These are phyloP conservation scores for Drosophila pectinifera DNA, from an alignment of 1,140 invertebrate species.

Conservation along the genomic window DNA sequence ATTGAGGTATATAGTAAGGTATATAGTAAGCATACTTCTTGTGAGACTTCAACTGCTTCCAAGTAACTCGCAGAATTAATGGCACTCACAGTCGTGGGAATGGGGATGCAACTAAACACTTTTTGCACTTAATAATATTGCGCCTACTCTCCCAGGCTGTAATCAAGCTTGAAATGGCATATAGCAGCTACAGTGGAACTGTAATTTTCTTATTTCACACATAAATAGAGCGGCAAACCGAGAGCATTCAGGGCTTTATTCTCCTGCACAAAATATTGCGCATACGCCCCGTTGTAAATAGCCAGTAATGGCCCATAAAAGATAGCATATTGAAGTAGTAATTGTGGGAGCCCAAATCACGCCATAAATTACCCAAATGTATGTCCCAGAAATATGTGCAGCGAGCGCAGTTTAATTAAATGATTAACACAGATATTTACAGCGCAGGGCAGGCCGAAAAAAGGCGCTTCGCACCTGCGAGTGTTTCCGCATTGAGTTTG, in stretches of 20 bases:
- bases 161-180: not conserved
- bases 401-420: constrained; percentile 75
- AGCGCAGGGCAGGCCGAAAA: constrained; percentile 36
- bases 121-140: not conserved
- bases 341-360: constrained; percentile 40
- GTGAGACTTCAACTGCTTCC: not conserved
- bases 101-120: too few relatives aligned
- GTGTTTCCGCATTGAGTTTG: constrained; percentile 50
- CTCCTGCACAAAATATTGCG: constrained; percentile 13
- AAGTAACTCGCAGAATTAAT: not conserved
- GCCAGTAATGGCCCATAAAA: constrained; percentile 49
- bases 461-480: constrained; percentile 36
- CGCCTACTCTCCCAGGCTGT: not conserved
- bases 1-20: too few relatives aligned
- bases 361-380: constrained; percentile 58
- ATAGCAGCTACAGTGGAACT: not conserved
- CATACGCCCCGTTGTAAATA: constrained; percentile 42
- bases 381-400: constrained; percentile 38
- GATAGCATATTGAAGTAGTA: constrained; percentile 49
- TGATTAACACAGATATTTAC: constrained; percentile 82
- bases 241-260: constrained; percentile 9
- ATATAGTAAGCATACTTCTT: too few relatives aligned
- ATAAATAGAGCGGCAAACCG: not conserved
- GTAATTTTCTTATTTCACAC: not conserved
- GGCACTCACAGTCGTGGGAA: too few relatives aligned